Conservation (phyloP, 2,888 invertebrate species). For the Antitype chi region DNA sequence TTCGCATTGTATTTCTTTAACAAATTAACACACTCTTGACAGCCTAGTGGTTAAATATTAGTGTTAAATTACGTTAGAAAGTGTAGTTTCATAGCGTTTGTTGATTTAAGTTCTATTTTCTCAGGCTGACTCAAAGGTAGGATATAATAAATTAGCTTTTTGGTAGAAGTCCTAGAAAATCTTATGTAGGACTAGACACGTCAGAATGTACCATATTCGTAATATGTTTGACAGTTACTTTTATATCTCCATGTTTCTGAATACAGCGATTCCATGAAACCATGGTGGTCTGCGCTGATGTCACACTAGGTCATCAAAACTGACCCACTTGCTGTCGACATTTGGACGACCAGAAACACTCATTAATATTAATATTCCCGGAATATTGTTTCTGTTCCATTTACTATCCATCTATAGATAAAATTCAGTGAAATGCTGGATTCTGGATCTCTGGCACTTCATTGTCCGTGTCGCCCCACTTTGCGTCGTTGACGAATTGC, state of each 20-base stretch:
- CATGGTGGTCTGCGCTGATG: constrained; percentile 49
- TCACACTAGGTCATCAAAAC: constrained; percentile 39
- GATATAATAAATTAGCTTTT: not conserved
- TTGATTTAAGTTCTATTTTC: constrained; percentile 16
- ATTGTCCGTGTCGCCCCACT: constrained; percentile 60
- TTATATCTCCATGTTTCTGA: constrained; percentile 30
- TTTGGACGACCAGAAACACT: constrained; percentile 64
- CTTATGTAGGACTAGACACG: not conserved
- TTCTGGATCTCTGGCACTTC: constrained; percentile 63
- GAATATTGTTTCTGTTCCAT: constrained; percentile 72
- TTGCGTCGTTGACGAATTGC: constrained; percentile 53
- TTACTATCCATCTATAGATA: constrained; percentile 71
- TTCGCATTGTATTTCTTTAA: constrained; percentile 42
- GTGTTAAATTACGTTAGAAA: constrained; percentile 35
- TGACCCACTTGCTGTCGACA: constrained; percentile 65
- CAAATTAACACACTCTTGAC: constrained; percentile 42
- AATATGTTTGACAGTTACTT: constrained; percentile 28
- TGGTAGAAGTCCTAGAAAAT: constrained; percentile 9
- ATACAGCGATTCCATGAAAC: constrained; percentile 53
- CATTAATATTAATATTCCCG: constrained; percentile 74
- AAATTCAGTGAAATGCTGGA: constrained; percentile 67
- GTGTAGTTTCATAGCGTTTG: constrained; percentile 7
- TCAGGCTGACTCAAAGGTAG: constrained; percentile 1
- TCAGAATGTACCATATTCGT: constrained; percentile 5
- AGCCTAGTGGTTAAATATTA: constrained; percentile 38